phyloP scores from a whole-genome alignment of 1,140 invertebrate genomes.

The Pentalonia nigronervosa region DNA sequence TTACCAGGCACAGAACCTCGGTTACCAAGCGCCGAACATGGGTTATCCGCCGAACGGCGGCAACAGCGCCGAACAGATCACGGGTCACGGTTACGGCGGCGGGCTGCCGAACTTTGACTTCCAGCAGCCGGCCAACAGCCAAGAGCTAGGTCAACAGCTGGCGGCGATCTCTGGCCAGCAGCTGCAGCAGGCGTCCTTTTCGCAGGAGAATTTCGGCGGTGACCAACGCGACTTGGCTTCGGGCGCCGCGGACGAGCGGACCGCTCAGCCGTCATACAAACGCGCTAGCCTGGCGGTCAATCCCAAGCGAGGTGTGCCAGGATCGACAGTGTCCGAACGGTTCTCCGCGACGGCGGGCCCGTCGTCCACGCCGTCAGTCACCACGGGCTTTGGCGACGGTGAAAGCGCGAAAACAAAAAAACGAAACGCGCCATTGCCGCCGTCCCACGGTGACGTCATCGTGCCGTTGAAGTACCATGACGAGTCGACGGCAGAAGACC shows the following conservation, averaged over 20 bases:
- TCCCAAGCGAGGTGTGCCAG: neutral
- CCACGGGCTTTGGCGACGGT: neutral
- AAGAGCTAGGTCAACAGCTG: neutral
- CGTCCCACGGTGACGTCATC: neutral
- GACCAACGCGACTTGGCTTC: neutral
- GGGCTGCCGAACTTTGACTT: neutral
- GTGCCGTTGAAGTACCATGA: slow-evolving; percentile 45
- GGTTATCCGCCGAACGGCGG: neutral
- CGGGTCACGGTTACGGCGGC: neutral
- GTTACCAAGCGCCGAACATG: neutral
- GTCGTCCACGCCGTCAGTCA: too few species aligned
- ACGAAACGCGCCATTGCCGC: neutral
- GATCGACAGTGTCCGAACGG: too few species aligned
- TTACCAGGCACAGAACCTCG: neutral
- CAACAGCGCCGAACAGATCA: neutral
- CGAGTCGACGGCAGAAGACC: slow-evolving; percentile 16
- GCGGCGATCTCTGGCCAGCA: neutral
- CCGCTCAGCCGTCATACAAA: neutral
- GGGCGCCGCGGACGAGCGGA: neutral
- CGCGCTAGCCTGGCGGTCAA: too few species aligned
- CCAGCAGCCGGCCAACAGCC: neutral
- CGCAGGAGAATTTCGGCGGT: neutral
- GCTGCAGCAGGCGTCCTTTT: neutral
- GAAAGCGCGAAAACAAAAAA: neutral
- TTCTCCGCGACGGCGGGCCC: too few species aligned